Base-by-base conservation (phyloP, 1,140 invertebrate species). In the Drosophila watanabei region DNA sequence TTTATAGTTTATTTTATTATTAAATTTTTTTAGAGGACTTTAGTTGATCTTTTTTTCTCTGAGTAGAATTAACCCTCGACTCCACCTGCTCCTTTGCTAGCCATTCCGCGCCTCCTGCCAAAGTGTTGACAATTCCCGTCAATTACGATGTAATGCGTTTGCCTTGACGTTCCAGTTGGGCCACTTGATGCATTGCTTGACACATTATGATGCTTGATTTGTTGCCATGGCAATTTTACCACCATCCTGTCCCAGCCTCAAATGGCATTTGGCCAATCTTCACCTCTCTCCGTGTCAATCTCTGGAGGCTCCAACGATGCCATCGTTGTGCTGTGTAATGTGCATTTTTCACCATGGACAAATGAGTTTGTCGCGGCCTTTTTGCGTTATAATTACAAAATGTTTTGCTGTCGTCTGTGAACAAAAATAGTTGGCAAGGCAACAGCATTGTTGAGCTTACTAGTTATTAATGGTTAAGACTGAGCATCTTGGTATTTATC, bases 131-230 rank as follows among this genome's bases (percentile, higher is more conserved):
- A 92, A 85, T 90, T 80, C 72, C 82, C 86, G 76, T 82, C 90
- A 90, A 90, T 92, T 92, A 92, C 86, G 76, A 90, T 87, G 83
- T 92, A 87, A 84, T 92, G 88, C 76, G 72, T 82, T 79, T 83
- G 75, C 43, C 51, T 57, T 33, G 57, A 70, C 68, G 59, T 61
- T 70, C 70, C 85, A 78, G 71, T 84, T 89, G 62, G 49, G 52
- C 66, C 72, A 82, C 75, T 89, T 89, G 81, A 90, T 83, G 86
- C 85, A 89, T 89, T 82, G 86, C 82, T 85, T 89, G 85, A 90
- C 86, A 89, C 85, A 90, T 89, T 89, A 89, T 89, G 85, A 89
- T 89, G 85, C 86, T 89, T 89, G 85, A 89, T 89, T 89, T 89
- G 85, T 90, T 86, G 85, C 76, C 86, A 90, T 89, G 80, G 81